Base-by-base conservation (phyloP, 2,113 vertebrate genomes). In the Melanotaenia duboulayi region DNA sequence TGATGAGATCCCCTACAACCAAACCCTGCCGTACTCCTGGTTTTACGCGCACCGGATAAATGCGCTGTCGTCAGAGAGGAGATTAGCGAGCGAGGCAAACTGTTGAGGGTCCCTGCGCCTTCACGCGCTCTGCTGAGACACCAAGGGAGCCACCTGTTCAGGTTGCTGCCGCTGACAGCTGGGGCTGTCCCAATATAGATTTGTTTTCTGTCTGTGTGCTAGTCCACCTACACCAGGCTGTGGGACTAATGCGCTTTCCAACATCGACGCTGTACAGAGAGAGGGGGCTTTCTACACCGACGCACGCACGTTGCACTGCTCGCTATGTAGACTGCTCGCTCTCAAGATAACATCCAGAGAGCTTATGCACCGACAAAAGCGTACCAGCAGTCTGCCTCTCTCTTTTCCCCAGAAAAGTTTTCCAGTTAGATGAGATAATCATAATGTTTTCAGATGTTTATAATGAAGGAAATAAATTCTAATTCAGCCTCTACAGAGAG, bases 91-190 rank as follows among this genome's bases (percentile, higher is more conserved):
- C 48, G 71, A 51, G 61, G 28, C 90, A 88, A 91, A 85, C 92
- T 90, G 91, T 79, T 65, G 69, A 80, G 77, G 74, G 71, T 87
- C 81, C 66, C 63, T 76, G 85, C 74, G 84, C 65, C 62, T 63
- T 88, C 84, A 81, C 81, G 82, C 75, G 66, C 13, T 35, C 48
- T 16, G 56, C 74, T 68, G 51, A 78, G 81, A 81, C 73, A 69
- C 51, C 8, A 65, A 37, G 59, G 72, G 54, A 65, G 82, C 86
- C 93, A 93, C 90, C 92, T 93, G 93, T 88, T 91, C 84, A 86
- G 87, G 82, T 90, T 87, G 83, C 81, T 82, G 81, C 74, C 57
- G 69, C 84, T 77, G 88, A 90, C 91, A 86, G 91, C 86, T 85
- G 85, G 81, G 73, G 46, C 23, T 73, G 58, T 85, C 86, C 87